These are phyloP conservation scores for Danaus melanippus DNA, from an alignment of 1,140 invertebrate species.

Conservation along the genomic window DNA sequence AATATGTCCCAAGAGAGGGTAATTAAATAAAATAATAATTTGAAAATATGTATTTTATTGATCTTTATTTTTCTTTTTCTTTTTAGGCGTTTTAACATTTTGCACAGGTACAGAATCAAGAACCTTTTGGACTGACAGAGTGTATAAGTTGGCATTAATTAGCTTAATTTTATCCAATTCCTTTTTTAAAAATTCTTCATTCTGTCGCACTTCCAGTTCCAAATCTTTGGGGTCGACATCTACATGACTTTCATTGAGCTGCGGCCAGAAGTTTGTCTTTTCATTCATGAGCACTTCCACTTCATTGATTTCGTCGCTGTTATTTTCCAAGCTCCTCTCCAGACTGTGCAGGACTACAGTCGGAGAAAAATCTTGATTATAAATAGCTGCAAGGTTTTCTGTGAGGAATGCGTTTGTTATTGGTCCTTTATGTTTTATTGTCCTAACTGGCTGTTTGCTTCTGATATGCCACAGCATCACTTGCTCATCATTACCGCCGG, in stretches of 20 bases:
- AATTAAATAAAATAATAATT: slow-evolving; percentile 12
- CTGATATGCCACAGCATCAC: slow-evolving; percentile 86
- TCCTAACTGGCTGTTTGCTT: slow-evolving; percentile 80
- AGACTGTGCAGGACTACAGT: slow-evolving; percentile 49
- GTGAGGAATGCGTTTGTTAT: slow-evolving; percentile 80
- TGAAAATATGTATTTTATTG: slow-evolving; percentile 20
- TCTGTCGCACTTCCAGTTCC: slow-evolving; percentile 30
- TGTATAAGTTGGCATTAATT: slow-evolving; percentile 53
- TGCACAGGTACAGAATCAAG: slow-evolving; percentile 29
- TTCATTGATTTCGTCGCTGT: slow-evolving; percentile 42
- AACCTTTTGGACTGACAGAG: slow-evolving; percentile 42
- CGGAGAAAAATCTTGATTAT: slow-evolving; percentile 51
- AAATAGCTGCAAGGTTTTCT: slow-evolving; percentile 45
- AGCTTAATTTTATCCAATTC: slow-evolving; percentile 47
- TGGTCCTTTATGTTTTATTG: slow-evolving; percentile 79
- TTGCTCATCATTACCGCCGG: slow-evolving; percentile 81
- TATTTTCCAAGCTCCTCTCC: slow-evolving; percentile 51
- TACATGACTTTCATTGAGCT: slow-evolving; percentile 16
- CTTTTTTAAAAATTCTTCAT: slow-evolving; percentile 32
- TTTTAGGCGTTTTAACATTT: slow-evolving; percentile 26
- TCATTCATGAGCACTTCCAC: slow-evolving; percentile 47
- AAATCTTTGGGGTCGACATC: slow-evolving; percentile 22
- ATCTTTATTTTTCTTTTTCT: slow-evolving; percentile 37
- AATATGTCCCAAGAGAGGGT: slow-evolving; percentile 9
- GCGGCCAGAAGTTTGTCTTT: slow-evolving; percentile 50